Conservation (phyloP, 2,797 vertebrate genomes). For the Xiphophorus birchmanni region DNA sequence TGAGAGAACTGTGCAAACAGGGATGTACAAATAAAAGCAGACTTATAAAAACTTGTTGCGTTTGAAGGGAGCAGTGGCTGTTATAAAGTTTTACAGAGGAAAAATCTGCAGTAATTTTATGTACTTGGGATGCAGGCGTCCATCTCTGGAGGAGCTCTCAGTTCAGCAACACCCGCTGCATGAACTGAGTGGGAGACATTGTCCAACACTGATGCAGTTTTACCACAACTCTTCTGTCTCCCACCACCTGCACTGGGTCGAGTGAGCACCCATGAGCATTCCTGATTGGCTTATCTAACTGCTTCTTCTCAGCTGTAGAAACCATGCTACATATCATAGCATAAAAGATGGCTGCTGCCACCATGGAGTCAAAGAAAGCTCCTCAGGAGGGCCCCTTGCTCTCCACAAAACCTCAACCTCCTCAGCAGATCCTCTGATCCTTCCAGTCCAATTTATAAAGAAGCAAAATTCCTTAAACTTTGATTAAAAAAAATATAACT, state of each 20-base stretch:
- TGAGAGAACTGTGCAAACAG: background rate
- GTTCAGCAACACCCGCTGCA: background rate
- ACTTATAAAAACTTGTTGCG: background rate
- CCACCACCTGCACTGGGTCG: background rate
- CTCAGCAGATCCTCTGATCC: background rate
- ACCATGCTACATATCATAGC: background rate
- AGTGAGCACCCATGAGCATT: background rate
- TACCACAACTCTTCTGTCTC: background rate
- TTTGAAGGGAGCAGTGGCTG: background rate
- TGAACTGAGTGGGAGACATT: background rate
- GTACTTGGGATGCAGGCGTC: background rate
- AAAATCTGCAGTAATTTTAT: background rate
- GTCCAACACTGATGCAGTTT: background rate
- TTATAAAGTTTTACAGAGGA: background rate
- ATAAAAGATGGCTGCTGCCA: background rate
- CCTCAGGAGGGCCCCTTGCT: background rate
- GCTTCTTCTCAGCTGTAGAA: background rate
- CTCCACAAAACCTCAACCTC: background rate
- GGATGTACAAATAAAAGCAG: background rate
- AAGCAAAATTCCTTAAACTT: conserved; percentile 15
- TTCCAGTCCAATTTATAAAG: background rate
- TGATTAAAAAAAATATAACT: background rate
- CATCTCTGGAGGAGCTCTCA: background rate
- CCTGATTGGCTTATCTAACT: background rate
- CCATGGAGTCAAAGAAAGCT: background rate